phyloP scores from a whole-genome alignment of 1,140 invertebrate species.

The Camponotus pennsylvanicus region DNA sequence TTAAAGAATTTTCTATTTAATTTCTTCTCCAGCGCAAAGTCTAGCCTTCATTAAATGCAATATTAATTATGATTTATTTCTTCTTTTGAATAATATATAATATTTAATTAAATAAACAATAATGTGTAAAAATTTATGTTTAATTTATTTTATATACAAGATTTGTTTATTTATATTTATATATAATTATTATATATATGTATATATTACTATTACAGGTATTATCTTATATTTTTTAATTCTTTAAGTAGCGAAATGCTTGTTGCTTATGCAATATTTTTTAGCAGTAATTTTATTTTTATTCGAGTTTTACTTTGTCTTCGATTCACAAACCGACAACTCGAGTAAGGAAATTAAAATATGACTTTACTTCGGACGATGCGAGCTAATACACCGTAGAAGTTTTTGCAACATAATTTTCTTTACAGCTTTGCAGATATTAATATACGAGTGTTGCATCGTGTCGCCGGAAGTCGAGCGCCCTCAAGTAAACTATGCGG shows the following conservation, averaged over 20 bases:
- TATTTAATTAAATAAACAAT: background rate
- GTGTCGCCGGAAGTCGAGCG: conserved; percentile 52
- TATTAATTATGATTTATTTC: background rate
- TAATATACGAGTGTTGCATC: conserved; percentile 45
- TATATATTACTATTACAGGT: background rate
- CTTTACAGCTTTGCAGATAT: background rate
- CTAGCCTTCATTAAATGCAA: background rate
- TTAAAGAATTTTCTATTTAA: background rate
- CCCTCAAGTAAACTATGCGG: conserved; percentile 43
- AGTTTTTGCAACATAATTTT: conserved; percentile 36
- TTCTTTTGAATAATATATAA: background rate
- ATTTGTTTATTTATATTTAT: background rate
- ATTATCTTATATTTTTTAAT: background rate
- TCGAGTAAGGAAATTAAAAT: conserved; percentile 45
- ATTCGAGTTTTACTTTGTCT: background rate
- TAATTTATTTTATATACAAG: background rate
- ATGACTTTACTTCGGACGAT: background rate
- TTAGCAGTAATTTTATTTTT: background rate
- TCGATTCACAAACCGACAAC: background rate
- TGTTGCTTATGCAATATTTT: background rate
- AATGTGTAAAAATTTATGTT: background rate
- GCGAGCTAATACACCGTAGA: conserved; percentile 39
- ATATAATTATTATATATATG: background rate
- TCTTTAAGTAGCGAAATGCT: too few relatives aligned
- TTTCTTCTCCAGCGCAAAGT: background rate